Evolutionary conservation across 2,113 vertebrate species (phyloP).

Genomic region (Xiphias gladius): DNA sequence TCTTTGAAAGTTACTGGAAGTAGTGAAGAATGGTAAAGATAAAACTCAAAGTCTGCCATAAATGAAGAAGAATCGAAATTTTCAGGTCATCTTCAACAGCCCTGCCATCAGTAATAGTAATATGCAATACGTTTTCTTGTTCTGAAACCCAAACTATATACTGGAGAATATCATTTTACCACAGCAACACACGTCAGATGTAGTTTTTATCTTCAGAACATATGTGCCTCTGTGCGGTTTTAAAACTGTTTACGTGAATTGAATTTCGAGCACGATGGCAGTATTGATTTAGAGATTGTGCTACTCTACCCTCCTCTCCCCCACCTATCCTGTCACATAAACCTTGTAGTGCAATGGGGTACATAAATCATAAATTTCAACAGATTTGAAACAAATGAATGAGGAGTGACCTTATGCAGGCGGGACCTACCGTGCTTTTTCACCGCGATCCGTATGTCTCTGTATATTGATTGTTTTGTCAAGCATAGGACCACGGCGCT

Average conservation of each 20-base stretch:
- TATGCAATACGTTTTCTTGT: conserved; percentile 7
- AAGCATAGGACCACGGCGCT: conserved; percentile 52
- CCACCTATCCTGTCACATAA: conserved; percentile 46
- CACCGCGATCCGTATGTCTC: conserved; percentile 55
- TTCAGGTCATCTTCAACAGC: conserved; percentile 32
- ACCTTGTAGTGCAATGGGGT: conserved; percentile 46
- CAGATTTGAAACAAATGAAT: conserved; percentile 48
- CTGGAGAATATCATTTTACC: conserved; percentile 39
- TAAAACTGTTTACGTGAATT: conserved; percentile 17
- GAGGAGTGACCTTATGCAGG: conserved; percentile 53
- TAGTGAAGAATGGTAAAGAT: conserved; percentile 55
- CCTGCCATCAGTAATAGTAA: conserved; percentile 31
- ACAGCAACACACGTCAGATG: conserved; percentile 30
- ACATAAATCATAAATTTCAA: conserved; percentile 53
- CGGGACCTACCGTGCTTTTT: conserved; percentile 60
- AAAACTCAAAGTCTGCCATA: conserved; percentile 29
- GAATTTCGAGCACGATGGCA: conserved; percentile 2
- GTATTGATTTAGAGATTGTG: conserved; percentile 30
- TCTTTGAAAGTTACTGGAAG: conserved; percentile 25
- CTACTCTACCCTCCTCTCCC: conserved; percentile 23
- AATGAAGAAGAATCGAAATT: conserved; percentile 50
- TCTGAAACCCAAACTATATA: conserved; percentile 26
- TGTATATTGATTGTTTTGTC: conserved; percentile 76
- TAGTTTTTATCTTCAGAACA: conserved; percentile 34
- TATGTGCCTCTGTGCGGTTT: conserved; percentile 26